phyloP scores from a whole-genome alignment of 2,888 invertebrate species.

The Lydus trimaculatus region DNA sequence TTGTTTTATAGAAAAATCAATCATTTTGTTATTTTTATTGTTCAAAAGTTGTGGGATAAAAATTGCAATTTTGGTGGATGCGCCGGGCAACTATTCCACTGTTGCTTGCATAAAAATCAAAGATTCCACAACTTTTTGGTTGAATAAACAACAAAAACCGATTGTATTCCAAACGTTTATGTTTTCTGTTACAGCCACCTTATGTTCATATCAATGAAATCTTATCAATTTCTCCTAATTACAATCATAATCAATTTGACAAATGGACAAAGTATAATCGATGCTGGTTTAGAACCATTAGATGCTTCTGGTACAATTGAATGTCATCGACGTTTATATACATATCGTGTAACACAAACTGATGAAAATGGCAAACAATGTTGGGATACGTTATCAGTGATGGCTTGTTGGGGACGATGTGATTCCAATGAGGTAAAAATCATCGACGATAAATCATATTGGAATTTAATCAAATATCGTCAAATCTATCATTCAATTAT shows the following conservation, averaged over 20 bases:
- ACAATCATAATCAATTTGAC: neutral
- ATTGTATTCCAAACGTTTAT: no score
- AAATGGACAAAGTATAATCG: conserved; percentile 42
- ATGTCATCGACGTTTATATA: conserved; percentile 72
- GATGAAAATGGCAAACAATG: conserved; percentile 73
- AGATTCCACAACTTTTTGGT: no score
- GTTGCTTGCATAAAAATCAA: no score
- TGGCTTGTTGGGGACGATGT: conserved; percentile 83
- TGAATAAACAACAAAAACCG: no score
- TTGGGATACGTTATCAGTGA: conserved; percentile 77
- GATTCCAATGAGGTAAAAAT: conserved; percentile 78
- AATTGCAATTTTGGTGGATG: neutral
- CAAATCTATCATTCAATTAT: neutral
- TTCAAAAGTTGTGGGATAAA: neutral
- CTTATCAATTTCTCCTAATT: neutral
- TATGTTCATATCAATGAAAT: neutral
- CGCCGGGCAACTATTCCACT: neutral
- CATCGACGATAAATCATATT: neutral
- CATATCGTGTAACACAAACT: conserved; percentile 70
- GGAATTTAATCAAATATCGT: neutral
- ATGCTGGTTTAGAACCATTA: conserved; percentile 41
- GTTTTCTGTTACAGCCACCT: neutral
- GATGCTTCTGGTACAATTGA: conserved; percentile 65
- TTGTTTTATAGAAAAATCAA: no score
- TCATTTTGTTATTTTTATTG: no score